Percentiles rank a stretch among this genome's conserved stretches.
Conservation (phyloP, 2,113 vertebrate genomes). For the Morone chrysops region DNA sequence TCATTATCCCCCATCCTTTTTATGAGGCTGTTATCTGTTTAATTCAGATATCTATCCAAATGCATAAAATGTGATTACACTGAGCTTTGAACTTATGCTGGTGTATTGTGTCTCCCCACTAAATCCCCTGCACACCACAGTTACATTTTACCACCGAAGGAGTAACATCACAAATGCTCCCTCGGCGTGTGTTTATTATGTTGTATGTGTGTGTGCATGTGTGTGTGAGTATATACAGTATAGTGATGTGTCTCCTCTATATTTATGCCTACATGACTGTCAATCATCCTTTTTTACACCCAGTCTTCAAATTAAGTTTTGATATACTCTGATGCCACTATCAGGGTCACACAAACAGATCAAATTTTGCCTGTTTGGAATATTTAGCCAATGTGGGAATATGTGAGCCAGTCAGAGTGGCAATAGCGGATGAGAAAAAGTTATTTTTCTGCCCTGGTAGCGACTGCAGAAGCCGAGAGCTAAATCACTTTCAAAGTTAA, state of each 20-base stretch:
- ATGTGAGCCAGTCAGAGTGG: conserved; percentile 1
- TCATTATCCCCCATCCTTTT: conserved; percentile 70
- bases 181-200: conserved; percentile 14
- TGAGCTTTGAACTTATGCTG: conserved; percentile 67
- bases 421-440: conserved; percentile 40
- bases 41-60: conserved; percentile 67
- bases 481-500: conserved; percentile 80
- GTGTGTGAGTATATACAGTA: neutral
- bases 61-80: conserved; percentile 67
- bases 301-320: conserved; percentile 49
- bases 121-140: conserved; percentile 42
- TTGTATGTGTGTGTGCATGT: neutral
- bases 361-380: conserved; percentile 37
- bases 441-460: conserved; percentile 49
- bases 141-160: conserved; percentile 28
- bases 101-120: conserved; percentile 41
- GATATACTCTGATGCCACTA: conserved; percentile 25
- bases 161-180: conserved; percentile 33
- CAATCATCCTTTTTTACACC: conserved; percentile 39
- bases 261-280: conserved; percentile 16
- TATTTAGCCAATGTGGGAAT: conserved; percentile 37
- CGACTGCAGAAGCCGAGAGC: conserved; percentile 59
- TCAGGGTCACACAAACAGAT: conserved; percentile 37
- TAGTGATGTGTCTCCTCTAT: conserved; percentile 2
- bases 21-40: conserved; percentile 72